A percentile compares a stretch with the other conserved stretches of the same genome.
Conservation (phyloP, 2,797 vertebrate genomes). For the Sebastes vulpes region DNA sequence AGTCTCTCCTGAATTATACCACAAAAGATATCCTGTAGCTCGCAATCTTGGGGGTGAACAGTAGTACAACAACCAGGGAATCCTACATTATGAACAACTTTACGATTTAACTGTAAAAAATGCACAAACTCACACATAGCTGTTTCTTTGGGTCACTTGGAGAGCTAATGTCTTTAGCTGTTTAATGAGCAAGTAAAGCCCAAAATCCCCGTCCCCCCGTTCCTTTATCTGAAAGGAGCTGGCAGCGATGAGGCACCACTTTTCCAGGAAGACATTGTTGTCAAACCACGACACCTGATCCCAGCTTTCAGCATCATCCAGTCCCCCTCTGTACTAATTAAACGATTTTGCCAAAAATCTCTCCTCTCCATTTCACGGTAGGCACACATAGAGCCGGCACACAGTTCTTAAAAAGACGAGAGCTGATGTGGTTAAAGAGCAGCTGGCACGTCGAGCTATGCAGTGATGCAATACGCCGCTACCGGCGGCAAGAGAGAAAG, state of each 20-base stretch:
- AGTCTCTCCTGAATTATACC: slow-evolving; percentile 14
- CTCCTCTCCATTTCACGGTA: slow-evolving; percentile 62
- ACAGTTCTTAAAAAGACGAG: slow-evolving; percentile 23
- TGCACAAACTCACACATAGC: not conserved
- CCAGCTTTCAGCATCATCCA: slow-evolving; percentile 61
- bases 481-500: not conserved
- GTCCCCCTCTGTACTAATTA: slow-evolving; percentile 65
- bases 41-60: not conserved
- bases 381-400: slow-evolving; percentile 23
- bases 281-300: slow-evolving; percentile 80
- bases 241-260: slow-evolving; percentile 56
- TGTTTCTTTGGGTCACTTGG: slow-evolving; percentile 37
- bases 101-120: slow-evolving; percentile 12
- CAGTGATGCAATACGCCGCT: slow-evolving; percentile 34
- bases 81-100: not conserved
- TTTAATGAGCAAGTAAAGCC: slow-evolving; percentile 65
- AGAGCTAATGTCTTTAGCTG: slow-evolving; percentile 51
- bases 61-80: not conserved
- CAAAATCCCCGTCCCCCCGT: slow-evolving; percentile 16
- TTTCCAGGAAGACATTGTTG: slow-evolving; percentile 73
- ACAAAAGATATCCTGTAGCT: not conserved
- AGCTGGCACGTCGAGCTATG: slow-evolving; percentile 30
- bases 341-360: slow-evolving; percentile 65
- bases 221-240: slow-evolving; percentile 58
- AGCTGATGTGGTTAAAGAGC: slow-evolving; percentile 49